Percentiles rank a stretch among this genome's conserved stretches.
phyloP scores from a whole-genome alignment of 2,888 invertebrate species.

The Idaea straminata region DNA sequence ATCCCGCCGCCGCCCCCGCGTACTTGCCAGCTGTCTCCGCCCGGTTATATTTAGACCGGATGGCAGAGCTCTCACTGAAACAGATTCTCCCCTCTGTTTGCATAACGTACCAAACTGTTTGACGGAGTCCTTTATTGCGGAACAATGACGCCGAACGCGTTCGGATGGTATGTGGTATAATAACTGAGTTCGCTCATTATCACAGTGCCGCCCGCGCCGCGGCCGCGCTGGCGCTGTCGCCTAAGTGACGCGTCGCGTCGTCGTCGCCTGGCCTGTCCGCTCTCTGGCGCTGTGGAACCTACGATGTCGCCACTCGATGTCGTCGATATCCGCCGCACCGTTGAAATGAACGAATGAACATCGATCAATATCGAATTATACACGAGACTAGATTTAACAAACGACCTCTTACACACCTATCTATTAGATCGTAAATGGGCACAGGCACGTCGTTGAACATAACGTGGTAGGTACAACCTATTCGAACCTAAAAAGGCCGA shows the following conservation, averaged over 20 bases:
- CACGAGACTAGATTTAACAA: slow-evolving; percentile 13
- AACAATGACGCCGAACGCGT: slow-evolving; percentile 33
- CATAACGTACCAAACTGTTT: slow-evolving; percentile 55
- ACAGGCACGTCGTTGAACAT: slow-evolving; percentile 33
- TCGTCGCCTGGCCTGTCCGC: background rate
- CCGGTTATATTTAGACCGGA: slow-evolving; percentile 73
- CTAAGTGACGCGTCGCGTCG: background rate
- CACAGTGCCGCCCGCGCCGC: slow-evolving; percentile 11
- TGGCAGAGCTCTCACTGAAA: slow-evolving; percentile 65
- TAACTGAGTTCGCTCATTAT: slow-evolving; percentile 15
- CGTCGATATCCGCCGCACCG: slow-evolving; percentile 7
- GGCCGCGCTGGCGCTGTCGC: slow-evolving; percentile 5
- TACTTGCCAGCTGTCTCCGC: slow-evolving; percentile 58
- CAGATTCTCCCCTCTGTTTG: slow-evolving; percentile 69
- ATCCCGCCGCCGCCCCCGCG: slow-evolving; percentile 37
- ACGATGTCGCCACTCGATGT: background rate
- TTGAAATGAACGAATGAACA: slow-evolving; percentile 8
- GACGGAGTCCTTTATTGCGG: slow-evolving; percentile 45
- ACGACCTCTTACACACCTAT: slow-evolving; percentile 15
- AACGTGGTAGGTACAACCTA: slow-evolving; percentile 36
- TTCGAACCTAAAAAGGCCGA: slow-evolving; percentile 53
- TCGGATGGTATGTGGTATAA: slow-evolving; percentile 13
- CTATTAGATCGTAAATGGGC: slow-evolving; percentile 28
- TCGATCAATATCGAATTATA: slow-evolving; percentile 14
- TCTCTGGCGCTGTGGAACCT: background rate